These are phyloP conservation scores for Argyrosomus japonicus DNA, from an alignment of 2,113 vertebrate genomes.

Conservation along the genomic window DNA sequence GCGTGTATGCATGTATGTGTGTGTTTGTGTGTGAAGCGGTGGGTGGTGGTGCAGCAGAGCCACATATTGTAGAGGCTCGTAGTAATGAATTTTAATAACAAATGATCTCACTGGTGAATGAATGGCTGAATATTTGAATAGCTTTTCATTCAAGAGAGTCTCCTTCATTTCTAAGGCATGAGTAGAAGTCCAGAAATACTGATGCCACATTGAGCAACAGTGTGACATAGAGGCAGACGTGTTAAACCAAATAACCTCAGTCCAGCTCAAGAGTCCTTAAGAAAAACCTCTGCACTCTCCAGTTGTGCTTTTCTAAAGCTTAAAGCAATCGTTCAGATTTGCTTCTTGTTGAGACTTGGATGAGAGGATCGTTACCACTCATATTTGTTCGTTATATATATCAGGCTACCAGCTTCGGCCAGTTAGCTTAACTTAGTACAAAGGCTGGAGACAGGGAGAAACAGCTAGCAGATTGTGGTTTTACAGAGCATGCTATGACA, in stretches of 20 bases:
- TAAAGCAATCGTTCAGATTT: background rate
- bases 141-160: conserved; percentile 12
- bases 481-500: too few species aligned
- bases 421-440: too few species aligned
- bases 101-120: conserved; percentile 18
- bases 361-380: background rate
- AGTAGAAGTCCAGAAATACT: background rate
- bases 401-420: too few species aligned
- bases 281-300: background rate
- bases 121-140: conserved; percentile 32
- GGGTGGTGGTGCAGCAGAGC: conserved; percentile 2
- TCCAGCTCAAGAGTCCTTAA: background rate
- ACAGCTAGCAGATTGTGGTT: too few species aligned
- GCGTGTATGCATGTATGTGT: background rate
- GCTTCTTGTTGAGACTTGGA: background rate
- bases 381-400: background rate
- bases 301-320: background rate
- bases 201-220: conserved; percentile 1
- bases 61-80: background rate
- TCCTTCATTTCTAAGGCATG: background rate
- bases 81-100: conserved; percentile 17
- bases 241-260: background rate
- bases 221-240: background rate
- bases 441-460: too few species aligned
- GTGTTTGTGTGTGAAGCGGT: conserved; percentile 4